Evolutionary conservation across 2,113 vertebrate species (phyloP).

Genomic region (Muntiacus muntjak): DNA sequence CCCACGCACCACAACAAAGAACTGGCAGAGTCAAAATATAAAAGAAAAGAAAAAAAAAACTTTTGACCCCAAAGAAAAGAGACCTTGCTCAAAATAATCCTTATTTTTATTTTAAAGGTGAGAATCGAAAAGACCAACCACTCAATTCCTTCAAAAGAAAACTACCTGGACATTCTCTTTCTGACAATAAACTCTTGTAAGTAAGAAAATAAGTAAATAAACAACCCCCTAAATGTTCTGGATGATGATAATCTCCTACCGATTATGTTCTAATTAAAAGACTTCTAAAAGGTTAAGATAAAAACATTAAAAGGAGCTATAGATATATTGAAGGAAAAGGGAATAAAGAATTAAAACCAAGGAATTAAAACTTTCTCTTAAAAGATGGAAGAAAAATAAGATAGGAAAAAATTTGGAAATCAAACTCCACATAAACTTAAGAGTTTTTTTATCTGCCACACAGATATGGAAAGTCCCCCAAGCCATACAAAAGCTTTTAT

Average conservation of each 20-base stretch:
- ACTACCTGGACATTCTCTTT: neutral
- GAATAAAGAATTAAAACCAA: neutral
- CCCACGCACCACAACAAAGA: neutral
- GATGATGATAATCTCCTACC: neutral
- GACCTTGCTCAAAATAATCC: neutral
- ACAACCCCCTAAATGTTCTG: neutral
- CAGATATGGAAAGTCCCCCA: neutral
- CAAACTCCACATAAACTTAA: neutral
- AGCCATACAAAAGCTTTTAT: neutral
- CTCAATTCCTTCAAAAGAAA: neutral
- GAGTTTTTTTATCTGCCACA: neutral
- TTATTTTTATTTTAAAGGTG: conserved; percentile 4
- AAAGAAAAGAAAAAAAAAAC: neutral
- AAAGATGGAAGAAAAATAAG: neutral
- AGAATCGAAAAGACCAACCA: neutral
- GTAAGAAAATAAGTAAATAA: neutral
- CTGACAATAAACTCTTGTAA: neutral
- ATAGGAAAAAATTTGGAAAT: neutral
- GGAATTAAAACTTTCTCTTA: neutral
- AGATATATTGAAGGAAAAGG: neutral
- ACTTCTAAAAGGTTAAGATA: neutral
- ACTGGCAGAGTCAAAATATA: neutral
- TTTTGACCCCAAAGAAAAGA: neutral
- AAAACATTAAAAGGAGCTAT: neutral
- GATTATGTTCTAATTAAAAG: neutral